These are phyloP conservation scores for Nothocercus julius DNA, from an alignment of 2,113 vertebrate species.

Conservation along the genomic window DNA sequence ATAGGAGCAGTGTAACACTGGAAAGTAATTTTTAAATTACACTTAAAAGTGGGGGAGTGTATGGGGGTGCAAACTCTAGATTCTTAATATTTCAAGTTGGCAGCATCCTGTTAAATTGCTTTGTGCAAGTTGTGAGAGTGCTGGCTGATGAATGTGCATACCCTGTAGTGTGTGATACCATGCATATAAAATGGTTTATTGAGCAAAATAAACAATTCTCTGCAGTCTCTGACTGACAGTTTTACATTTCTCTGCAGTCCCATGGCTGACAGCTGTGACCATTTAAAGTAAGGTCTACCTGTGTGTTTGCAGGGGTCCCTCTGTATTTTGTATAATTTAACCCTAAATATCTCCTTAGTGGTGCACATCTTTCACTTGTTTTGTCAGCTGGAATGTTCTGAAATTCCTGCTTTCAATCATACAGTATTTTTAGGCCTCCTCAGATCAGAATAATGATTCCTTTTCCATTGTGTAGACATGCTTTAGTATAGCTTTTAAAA, in stretches of 20 bases:
- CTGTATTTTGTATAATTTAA: background rate
- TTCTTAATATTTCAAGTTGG: constrained; percentile 28
- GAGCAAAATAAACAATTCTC: constrained; percentile 59
- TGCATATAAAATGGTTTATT: constrained; percentile 62
- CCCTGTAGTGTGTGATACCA: constrained; percentile 17
- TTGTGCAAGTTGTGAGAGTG: background rate
- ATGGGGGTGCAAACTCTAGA: background rate
- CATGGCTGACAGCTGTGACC: constrained; percentile 13
- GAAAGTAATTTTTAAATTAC: background rate
- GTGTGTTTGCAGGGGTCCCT: background rate
- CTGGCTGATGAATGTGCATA: constrained; percentile 36
- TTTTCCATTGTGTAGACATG: background rate
- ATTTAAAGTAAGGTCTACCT: background rate
- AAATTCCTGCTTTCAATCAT: background rate
- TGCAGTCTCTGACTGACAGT: constrained; percentile 12
- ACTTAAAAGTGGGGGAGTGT: no score
- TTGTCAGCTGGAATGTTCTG: background rate
- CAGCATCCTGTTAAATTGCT: constrained; percentile 32
- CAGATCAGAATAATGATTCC: background rate
- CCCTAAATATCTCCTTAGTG: background rate
- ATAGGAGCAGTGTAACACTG: background rate
- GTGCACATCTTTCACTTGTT: background rate
- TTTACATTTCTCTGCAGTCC: constrained; percentile 19
- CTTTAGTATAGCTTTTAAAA: background rate
- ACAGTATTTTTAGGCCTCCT: background rate